Evolutionary conservation across 2,888 invertebrate genomes (phyloP).

Genomic region (Uloborus plumipes): DNA sequence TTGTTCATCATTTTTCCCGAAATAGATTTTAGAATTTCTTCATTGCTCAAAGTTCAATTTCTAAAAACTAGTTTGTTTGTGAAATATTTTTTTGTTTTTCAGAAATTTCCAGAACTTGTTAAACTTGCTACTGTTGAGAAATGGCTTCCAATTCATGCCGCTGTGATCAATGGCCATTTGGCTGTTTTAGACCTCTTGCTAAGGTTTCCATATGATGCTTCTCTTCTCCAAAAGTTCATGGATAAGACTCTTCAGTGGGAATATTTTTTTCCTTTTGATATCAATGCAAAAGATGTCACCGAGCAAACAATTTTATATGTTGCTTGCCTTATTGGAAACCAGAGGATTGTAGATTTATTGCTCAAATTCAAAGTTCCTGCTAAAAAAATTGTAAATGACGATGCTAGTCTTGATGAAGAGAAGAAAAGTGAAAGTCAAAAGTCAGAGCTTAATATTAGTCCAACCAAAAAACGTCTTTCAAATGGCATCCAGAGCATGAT

Average conservation of each 20-base stretch:
- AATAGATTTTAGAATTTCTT: background rate
- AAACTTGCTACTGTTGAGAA: conserved; percentile 89
- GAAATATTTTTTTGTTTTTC: conserved; percentile 28
- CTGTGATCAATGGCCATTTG: conserved; percentile 89
- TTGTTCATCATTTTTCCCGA: no score
- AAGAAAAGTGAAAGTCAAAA: conserved; percentile 69
- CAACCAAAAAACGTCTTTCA: conserved; percentile 81
- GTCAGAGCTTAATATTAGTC: conserved; percentile 70
- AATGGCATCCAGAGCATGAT: conserved; percentile 91
- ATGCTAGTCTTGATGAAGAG: conserved; percentile 35
- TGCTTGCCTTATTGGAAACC: conserved; percentile 86
- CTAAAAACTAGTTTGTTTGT: background rate
- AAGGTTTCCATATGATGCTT: conserved; percentile 82
- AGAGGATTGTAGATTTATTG: conserved; percentile 82
- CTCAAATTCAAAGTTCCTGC: conserved; percentile 81
- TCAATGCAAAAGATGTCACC: conserved; percentile 90
- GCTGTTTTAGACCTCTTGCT: conserved; percentile 83
- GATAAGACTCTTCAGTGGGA: conserved; percentile 83
- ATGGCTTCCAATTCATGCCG: conserved; percentile 93
- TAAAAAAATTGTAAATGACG: conserved; percentile 68
- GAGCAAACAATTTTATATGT: conserved; percentile 93
- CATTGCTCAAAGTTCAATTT: background rate
- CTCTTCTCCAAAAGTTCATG: conserved; percentile 77
- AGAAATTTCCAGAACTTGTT: conserved; percentile 87
- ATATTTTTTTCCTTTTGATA: conserved; percentile 90